phyloP scores from a whole-genome alignment of 2,888 invertebrate genomes.

The Eilema depressum region DNA sequence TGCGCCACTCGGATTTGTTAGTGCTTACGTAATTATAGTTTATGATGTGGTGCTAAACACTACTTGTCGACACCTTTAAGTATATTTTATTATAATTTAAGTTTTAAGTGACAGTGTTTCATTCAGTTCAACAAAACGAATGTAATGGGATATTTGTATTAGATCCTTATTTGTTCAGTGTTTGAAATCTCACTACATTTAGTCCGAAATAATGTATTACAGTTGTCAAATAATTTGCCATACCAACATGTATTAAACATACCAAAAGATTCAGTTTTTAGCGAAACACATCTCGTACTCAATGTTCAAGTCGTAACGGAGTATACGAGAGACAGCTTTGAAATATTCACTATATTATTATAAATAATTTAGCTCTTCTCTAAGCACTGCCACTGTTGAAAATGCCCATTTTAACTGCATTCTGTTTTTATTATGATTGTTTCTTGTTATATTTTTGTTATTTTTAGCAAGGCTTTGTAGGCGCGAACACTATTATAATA shows the following conservation, averaged over 20 bases:
- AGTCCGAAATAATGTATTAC: conserved; percentile 39
- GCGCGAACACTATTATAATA: conserved; percentile 65
- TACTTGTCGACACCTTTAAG: conserved; percentile 73
- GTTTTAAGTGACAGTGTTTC: conserved; percentile 74
- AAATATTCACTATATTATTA: conserved; percentile 35
- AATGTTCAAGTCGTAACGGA: conserved; percentile 3
- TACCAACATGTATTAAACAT: conserved; percentile 43
- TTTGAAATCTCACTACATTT: conserved; percentile 58
- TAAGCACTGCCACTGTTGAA: conserved; percentile 72
- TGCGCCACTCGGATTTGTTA: conserved; percentile 69
- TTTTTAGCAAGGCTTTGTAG: conserved; percentile 77
- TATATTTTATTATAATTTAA: conserved; percentile 75
- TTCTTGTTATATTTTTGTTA: conserved; percentile 76
- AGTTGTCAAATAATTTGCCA: conserved; percentile 48
- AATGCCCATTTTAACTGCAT: conserved; percentile 57
- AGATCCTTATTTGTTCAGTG: conserved; percentile 50
- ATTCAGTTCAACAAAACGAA: conserved; percentile 56
- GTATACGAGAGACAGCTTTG: conserved; percentile 20
- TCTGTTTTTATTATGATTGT: conserved; percentile 74
- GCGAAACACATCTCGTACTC: conserved; percentile 22
- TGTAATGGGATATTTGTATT: conserved; percentile 58
- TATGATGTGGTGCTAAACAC: conserved; percentile 80
- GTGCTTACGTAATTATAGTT: conserved; percentile 68
- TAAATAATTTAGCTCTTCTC: conserved; percentile 52
- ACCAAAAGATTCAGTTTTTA: conserved; percentile 45